Conservation (phyloP, 2,113 vertebrate species). For the Sigmodon hispidus region DNA sequence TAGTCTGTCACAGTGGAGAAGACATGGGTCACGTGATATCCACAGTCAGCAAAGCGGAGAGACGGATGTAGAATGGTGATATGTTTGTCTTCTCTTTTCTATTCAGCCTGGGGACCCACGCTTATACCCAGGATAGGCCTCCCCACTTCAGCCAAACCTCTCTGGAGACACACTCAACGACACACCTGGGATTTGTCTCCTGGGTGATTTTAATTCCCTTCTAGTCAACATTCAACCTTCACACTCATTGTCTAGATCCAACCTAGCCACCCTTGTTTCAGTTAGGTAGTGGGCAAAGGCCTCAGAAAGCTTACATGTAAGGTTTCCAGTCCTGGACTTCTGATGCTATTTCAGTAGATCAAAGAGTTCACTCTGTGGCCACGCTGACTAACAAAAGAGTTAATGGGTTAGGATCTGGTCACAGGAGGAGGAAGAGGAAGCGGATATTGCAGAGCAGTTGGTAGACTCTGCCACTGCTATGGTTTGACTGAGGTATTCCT, state of each 20-base stretch:
- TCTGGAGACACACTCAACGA: neutral
- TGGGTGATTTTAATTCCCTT: neutral
- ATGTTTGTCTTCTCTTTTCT: neutral
- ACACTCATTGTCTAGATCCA: neutral
- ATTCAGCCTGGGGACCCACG: neutral
- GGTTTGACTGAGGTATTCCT: neutral
- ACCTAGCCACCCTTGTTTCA: neutral
- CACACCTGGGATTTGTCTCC: neutral
- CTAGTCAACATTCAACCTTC: neutral
- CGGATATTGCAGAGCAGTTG: neutral
- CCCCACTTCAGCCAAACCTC: neutral
- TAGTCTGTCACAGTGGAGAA: neutral
- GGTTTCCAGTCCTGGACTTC: neutral
- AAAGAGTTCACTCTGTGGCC: neutral
- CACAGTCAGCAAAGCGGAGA: neutral
- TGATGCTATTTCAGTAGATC: neutral
- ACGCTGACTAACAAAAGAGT: neutral
- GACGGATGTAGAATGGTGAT: neutral
- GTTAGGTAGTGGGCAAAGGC: neutral
- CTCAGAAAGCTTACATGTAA: neutral
- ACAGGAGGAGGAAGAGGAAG: neutral
- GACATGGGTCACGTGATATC: neutral
- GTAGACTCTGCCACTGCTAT: neutral
- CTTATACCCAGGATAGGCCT: neutral
- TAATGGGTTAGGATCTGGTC: neutral